These are phyloP conservation scores for Chrysodeixis includens DNA, from an alignment of 2,888 invertebrate species.

Conservation along the genomic window DNA sequence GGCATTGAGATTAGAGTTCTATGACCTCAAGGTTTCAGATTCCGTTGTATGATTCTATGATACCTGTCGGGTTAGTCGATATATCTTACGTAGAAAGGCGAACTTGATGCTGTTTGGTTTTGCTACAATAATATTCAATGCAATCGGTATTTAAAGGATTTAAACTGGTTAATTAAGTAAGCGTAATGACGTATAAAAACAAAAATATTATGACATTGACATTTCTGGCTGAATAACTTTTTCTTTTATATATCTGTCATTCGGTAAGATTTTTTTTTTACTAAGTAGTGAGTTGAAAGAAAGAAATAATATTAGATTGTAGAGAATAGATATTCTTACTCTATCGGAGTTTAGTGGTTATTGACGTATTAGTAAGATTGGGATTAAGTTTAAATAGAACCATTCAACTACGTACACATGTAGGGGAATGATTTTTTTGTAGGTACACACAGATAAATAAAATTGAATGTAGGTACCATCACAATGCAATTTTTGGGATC, in stretches of 20 bases:
- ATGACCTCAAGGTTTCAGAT: slow-evolving; percentile 26
- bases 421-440: no score
- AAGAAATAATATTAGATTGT: no score
- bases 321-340: no score
- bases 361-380: no score
- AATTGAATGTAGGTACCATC: slow-evolving; percentile 13
- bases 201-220: neutral
- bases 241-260: neutral
- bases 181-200: no score
- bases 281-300: no score
- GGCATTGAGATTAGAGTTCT: slow-evolving; percentile 38
- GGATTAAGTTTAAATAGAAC: no score
- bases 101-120: neutral
- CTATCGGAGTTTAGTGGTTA: no score
- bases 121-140: neutral
- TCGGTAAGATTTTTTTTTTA: no score
- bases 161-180: no score
- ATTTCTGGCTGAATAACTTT: neutral
- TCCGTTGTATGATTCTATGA: slow-evolving; percentile 7
- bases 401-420: no score
- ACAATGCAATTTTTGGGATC: slow-evolving; percentile 31
- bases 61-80: neutral
- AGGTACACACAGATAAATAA: neutral
- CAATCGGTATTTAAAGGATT: neutral
- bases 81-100: slow-evolving; percentile 4